These are phyloP conservation scores for Periphyllus acericola DNA, from an alignment of 2,888 invertebrate genomes.

Conservation along the genomic window DNA sequence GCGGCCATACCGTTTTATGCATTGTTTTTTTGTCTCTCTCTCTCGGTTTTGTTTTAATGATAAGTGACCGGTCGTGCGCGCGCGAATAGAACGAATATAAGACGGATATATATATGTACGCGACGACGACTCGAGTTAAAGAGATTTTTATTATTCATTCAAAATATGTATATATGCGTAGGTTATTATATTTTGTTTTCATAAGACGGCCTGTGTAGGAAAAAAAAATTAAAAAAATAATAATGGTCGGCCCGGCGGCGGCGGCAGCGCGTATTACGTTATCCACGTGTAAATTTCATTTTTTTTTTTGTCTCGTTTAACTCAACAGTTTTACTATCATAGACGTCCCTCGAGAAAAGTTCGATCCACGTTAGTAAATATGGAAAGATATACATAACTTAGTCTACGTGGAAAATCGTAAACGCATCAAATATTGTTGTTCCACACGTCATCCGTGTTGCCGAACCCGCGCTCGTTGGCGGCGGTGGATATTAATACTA, in stretches of 20 bases:
- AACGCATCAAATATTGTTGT: neutral
- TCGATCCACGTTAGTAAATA: too few relatives aligned
- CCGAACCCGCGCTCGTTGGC: neutral
- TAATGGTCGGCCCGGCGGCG: neutral
- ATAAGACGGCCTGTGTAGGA: too few relatives aligned
- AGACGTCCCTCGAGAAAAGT: too few relatives aligned
- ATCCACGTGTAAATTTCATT: too few relatives aligned
- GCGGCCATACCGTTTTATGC: constrained; percentile 43
- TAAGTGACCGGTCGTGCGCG: constrained; percentile 26
- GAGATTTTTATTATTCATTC: constrained; percentile 32
- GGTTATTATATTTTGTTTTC: neutral
- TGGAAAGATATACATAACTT: too few relatives aligned
- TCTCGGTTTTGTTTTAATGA: constrained; percentile 18
- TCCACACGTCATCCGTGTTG: neutral
- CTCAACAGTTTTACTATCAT: too few relatives aligned
- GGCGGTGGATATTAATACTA: neutral
- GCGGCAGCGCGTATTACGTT: too few relatives aligned
- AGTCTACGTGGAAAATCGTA: neutral
- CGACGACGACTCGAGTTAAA: constrained; percentile 2
- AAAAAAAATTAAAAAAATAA: too few relatives aligned
- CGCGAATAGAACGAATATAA: neutral
- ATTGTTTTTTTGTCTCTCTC: neutral
- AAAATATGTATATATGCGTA: neutral
- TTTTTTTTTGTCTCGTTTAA: too few relatives aligned
- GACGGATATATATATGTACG: neutral